These are phyloP conservation scores for Poecilia picta DNA, from an alignment of 2,797 vertebrate species.

Conservation along the genomic window DNA sequence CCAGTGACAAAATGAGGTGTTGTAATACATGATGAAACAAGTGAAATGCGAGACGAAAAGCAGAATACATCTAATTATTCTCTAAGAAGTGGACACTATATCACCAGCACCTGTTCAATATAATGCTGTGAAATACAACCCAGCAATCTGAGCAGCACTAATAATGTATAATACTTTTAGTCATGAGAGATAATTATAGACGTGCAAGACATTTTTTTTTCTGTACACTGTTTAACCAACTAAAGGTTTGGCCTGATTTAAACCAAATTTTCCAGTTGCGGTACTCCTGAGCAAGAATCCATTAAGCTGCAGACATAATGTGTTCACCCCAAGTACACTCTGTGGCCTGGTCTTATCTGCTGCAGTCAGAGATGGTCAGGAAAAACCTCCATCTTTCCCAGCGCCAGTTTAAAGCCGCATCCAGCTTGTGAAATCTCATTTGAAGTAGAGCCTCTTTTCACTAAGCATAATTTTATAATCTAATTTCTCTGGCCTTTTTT, in stretches of 20 bases:
- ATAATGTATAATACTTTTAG: not conserved
- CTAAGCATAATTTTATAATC: constrained; percentile 35
- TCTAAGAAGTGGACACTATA: constrained; percentile 26
- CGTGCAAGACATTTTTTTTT: not conserved
- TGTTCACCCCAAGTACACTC: not conserved
- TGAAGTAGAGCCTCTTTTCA: constrained; percentile 21
- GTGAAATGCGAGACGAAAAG: constrained; percentile 51
- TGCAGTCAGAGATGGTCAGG: not conserved
- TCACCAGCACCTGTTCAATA: constrained; percentile 24
- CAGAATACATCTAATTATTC: constrained; percentile 30
- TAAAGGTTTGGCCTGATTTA: not conserved
- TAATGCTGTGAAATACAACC: constrained; percentile 14
- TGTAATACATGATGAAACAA: constrained; percentile 74
- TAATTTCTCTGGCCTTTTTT: constrained; percentile 32
- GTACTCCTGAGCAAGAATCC: constrained; percentile 10
- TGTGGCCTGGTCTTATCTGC: constrained; percentile 2
- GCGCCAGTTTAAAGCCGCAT: constrained; percentile 7
- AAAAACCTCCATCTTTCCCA: constrained; percentile 12
- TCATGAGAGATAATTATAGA: not conserved
- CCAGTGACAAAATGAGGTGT: constrained; percentile 54
- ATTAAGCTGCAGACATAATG: constrained; percentile 15
- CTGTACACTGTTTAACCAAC: not conserved
- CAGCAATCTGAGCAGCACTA: constrained; percentile 10
- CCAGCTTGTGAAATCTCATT: constrained; percentile 26
- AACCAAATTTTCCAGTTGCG: constrained; percentile 8